Base-by-base conservation (phyloP, 64 coral and sea anemone species). In the Pocillopora verrucosa region DNA sequence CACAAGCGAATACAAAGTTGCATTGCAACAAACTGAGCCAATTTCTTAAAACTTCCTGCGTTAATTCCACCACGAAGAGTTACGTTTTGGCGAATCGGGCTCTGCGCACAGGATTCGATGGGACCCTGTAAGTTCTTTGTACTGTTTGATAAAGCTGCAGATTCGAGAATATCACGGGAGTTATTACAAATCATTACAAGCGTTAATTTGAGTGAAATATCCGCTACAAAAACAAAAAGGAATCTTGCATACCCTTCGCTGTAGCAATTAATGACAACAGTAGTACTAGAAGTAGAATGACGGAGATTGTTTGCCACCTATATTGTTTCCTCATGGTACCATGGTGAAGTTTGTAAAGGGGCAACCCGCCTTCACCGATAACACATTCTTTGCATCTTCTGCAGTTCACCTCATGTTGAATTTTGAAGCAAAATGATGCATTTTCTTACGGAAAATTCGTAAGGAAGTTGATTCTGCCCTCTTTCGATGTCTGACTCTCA, bases 1-100 rank as follows among this genome's bases (percentile, higher is more conserved):
- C 97, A 99, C 45, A 99, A 77, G 58, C 90, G 91, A 57, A 99
- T 90, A 84, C 97, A 99, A 24, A 99, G 75, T 22, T 95, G 94
- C 97, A 99, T 99, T 13, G 97, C 97, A 0, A 99, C 97, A 61
- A 86, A 99, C 67, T 99, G 94, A 1, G 97, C 97, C 14, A 99
- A 86, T 61, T 99, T 99, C 37, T 92, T 94, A 72, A 99, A 99
- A 15, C 90, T 80, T 35, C 97, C 97, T 0, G 97, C 97, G 73
- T 95, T 92, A 78, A 99, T 99, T 73, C 97, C 97, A 15, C 97
- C 97, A 30, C 87, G 88, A 9, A 99, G 79, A 6, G 97, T 93
- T 17, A 99, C 97, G 94, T 99, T 99, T 86, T 87, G 94, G 3
- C 76, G 83, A 11, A 99, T 92, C 11, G 86, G 83, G 78, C 94